phyloP scores from a whole-genome alignment of 2,888 invertebrate genomes.

The Ormyrus nitidulus region DNA sequence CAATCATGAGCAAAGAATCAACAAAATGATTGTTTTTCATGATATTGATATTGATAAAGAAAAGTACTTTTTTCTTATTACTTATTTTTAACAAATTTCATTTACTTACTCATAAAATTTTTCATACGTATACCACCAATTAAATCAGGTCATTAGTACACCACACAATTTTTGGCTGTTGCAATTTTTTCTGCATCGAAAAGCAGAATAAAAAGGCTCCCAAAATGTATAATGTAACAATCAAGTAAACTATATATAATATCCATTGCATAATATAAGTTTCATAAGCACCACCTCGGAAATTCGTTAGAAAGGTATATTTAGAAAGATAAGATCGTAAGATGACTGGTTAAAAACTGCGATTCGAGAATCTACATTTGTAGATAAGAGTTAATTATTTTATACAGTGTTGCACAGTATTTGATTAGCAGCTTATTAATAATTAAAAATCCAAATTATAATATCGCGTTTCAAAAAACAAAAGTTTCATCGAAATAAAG shows the following conservation, averaged over 20 bases:
- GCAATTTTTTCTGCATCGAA: conserved; percentile 30
- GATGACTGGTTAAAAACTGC: background rate
- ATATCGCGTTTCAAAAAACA: no score
- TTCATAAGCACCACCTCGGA: conserved; percentile 20
- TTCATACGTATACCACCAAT: background rate
- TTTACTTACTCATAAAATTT: no score
- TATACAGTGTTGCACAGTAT: no score
- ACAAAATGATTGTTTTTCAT: no score
- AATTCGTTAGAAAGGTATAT: conserved; percentile 27
- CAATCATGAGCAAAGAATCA: no score
- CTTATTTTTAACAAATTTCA: no score
- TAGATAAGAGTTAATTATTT: no score
- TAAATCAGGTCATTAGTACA: background rate
- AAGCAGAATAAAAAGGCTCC: conserved; percentile 1
- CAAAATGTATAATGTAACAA: conserved; percentile 32
- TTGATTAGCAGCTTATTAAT: no score
- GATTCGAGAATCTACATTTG: background rate
- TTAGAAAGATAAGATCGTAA: conserved; percentile 16
- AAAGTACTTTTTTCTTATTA: no score
- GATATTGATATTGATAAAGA: no score
- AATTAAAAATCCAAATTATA: no score
- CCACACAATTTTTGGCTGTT: conserved; percentile 6
- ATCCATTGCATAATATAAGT: conserved; percentile 18
- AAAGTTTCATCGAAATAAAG: no score
- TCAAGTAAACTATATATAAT: conserved; percentile 17